Conservation (phyloP, 2,113 vertebrate species). For the Microcebus jonahi region DNA sequence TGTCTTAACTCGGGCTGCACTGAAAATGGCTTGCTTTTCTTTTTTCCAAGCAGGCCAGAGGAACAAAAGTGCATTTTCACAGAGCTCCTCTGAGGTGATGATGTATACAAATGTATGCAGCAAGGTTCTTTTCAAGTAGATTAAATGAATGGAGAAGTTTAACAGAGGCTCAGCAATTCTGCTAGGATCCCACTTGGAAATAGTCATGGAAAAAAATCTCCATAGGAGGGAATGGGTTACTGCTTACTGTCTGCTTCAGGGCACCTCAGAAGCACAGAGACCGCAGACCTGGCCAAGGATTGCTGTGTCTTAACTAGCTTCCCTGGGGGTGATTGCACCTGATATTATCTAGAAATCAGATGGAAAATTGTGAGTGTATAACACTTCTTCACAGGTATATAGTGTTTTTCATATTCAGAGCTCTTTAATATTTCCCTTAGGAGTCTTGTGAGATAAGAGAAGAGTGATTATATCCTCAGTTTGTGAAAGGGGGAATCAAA, state of each 20-base stretch:
- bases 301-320: constrained; percentile 59
- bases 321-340: neutral
- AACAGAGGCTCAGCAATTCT: constrained; percentile 58
- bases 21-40: constrained; percentile 3
- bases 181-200: constrained; percentile 61
- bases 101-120: constrained; percentile 42
- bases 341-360: constrained; percentile 49
- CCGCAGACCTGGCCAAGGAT: constrained; percentile 29
- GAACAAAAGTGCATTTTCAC: neutral
- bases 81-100: neutral
- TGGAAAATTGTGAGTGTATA: constrained; percentile 39
- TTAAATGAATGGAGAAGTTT: constrained; percentile 61
- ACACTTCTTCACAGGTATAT: constrained; percentile 54
- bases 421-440: constrained; percentile 69
- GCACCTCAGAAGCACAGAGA: constrained; percentile 27
- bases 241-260: constrained; percentile 43
- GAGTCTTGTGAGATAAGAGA: constrained; percentile 67
- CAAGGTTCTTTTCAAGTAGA: constrained; percentile 51
- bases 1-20: neutral
- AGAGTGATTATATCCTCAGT: constrained; percentile 67
- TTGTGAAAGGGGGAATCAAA: constrained; percentile 73
- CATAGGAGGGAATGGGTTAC: neutral
- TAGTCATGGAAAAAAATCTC: neutral
- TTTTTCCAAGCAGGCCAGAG: neutral
- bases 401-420: constrained; percentile 67